Base-by-base conservation (phyloP, 2,113 vertebrate genomes). In the Neotoma lepida region DNA sequence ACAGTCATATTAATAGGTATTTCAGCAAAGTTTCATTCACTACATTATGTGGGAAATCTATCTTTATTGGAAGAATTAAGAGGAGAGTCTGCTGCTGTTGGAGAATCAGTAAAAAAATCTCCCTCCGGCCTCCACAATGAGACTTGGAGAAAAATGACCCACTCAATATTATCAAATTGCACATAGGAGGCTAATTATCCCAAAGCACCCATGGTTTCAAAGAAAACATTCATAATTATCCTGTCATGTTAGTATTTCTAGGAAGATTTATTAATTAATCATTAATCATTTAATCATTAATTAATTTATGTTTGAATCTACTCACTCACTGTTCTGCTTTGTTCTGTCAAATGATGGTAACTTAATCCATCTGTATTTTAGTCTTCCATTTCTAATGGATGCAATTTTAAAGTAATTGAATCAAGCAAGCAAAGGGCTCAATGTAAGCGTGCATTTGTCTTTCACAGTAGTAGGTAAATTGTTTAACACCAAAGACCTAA, bases 321-420 rank as follows among this genome's bases (percentile, higher is more conserved):
- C 81, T 89, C 6, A 82, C 33, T 92, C 71, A 41, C 82, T 61
- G 18, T 88, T 93, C 92, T 81, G 6, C 14, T 63, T 82, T 94
- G 49, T 3, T 4, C 9, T 90, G 15, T 10, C 49, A 92, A 88
- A 66, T 46, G 44, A 64, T 80, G 22, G 15, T 24, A 84, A 2
- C 12, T 58, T 89, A 24, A 17, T 18, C 0, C 88, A 35, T 86
- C 51, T 22, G n/a, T 58, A 56, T 90, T 90, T 92, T n/a, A 93
- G 7, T 85, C 39, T 92, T 92, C 22, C 22, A 24, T 90, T 91
- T 77, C 1, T 70, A 94, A 91, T 84, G 41, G 1, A 0, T 84
- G 6, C 51, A 68, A 86, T 86, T 84, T 89, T 51, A 88, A 90
- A 88, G n/a, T 66, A 86, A 66, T 77, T 35, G 24, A 70, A 9